Evolutionary conservation across 2,113 vertebrate genomes (phyloP).

Genomic region (Machaerirhynchus nigripectus): DNA sequence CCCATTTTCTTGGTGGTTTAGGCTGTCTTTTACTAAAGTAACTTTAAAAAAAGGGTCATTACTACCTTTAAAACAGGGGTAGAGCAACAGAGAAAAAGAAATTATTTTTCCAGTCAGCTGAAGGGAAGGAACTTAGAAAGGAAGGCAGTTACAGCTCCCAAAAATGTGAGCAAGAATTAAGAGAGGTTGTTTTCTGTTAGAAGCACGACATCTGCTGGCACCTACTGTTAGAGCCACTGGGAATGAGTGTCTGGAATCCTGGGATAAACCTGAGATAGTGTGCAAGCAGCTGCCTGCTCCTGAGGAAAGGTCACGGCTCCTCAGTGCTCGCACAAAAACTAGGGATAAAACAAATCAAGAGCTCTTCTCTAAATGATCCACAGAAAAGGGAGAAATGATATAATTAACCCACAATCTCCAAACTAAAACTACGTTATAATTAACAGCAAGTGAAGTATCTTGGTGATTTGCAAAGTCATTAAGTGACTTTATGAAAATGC

Average conservation of each 20-base stretch:
- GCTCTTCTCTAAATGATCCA: background rate
- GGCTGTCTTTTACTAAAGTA: background rate
- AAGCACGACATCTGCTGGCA: constrained; percentile 47
- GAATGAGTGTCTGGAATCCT: background rate
- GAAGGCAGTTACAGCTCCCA: background rate
- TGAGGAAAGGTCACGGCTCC: background rate
- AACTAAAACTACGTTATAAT: background rate
- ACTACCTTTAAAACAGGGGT: background rate
- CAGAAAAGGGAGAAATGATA: background rate
- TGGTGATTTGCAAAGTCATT: background rate
- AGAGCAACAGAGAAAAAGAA: background rate
- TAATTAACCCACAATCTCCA: background rate
- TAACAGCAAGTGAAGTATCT: background rate
- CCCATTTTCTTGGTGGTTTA: background rate
- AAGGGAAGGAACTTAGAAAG: background rate
- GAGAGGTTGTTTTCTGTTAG: background rate
- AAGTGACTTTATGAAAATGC: background rate
- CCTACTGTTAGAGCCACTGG: background rate
- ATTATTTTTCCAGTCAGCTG: background rate
- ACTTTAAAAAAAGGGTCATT: background rate
- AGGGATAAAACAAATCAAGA: background rate
- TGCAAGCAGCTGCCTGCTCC: background rate
- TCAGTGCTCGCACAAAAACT: background rate
- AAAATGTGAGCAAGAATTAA: background rate
- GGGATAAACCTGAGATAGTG: background rate